These are phyloP conservation scores for Taenioides sp. DNA, from an alignment of 2,797 vertebrate genomes.

Conservation along the genomic window DNA sequence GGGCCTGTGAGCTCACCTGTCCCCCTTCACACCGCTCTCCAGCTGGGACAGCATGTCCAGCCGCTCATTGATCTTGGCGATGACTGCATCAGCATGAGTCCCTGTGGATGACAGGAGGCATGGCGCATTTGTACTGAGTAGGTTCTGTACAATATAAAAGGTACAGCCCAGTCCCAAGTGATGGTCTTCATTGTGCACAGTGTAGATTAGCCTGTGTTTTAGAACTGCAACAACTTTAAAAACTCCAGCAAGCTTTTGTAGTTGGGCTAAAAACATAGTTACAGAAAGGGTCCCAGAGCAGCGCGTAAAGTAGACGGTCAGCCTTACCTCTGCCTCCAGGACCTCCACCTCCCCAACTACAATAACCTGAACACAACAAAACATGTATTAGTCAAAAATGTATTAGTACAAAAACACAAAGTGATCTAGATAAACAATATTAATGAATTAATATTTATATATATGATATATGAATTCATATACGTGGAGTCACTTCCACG, in stretches of 20 bases:
- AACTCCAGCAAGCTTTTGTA: background rate
- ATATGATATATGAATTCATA: no score
- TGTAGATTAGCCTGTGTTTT: background rate
- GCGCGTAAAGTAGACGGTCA: background rate
- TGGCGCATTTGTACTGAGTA: constrained; percentile 3
- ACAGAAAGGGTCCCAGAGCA: background rate
- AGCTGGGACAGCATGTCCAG: constrained; percentile 88
- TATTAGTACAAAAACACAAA: background rate
- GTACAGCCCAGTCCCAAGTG: background rate
- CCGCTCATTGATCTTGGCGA: constrained; percentile 90
- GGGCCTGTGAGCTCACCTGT: constrained; percentile 71
- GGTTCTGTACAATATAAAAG: no score
- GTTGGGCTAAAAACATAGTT: background rate
- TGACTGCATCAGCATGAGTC: constrained; percentile 82
- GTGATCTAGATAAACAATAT: no score
- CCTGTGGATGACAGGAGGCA: constrained; percentile 74
- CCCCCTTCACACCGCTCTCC: constrained; percentile 83
- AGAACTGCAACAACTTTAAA: background rate
- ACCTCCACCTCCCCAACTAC: constrained; percentile 76
- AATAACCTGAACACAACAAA: constrained; percentile 66
- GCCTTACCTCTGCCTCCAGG: constrained; percentile 76
- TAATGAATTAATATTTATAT: no score
- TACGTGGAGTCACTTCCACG: no score
- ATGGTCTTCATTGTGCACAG: background rate
- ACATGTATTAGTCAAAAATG: background rate